A percentile compares a stretch with the other conserved stretches of the same genome.
Conservation (phyloP, 2,888 invertebrate genomes). For the Busseola fusca region DNA sequence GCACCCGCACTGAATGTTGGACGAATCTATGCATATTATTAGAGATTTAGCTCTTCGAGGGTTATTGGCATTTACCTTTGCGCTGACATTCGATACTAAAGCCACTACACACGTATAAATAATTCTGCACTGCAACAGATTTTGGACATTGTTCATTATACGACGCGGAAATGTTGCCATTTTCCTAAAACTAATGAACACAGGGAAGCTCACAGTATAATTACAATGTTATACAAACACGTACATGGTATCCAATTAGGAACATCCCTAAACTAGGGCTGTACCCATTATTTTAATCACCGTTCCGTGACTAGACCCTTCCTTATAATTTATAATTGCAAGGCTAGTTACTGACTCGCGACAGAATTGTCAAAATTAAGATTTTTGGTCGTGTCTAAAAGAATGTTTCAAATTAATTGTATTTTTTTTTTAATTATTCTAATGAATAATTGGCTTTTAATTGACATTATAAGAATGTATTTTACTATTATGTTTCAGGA, state of each 20-base stretch:
- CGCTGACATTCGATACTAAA: too few relatives aligned
- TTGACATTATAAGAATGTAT: too few relatives aligned
- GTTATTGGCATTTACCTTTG: not conserved
- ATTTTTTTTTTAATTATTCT: not conserved
- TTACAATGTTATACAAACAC: conserved; percentile 62
- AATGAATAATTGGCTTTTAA: not conserved
- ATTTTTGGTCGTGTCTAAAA: not conserved
- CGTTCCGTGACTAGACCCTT: conserved; percentile 68
- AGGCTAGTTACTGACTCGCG: conserved; percentile 38
- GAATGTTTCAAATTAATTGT: not conserved
- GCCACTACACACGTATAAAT: not conserved
- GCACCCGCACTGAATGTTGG: not conserved
- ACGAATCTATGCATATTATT: not conserved
- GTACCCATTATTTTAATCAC: conserved; percentile 71
- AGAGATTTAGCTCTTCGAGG: not conserved
- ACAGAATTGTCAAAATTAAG: not conserved
- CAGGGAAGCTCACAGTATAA: conserved; percentile 44
- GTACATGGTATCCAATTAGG: conserved; percentile 65
- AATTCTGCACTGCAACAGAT: conserved; percentile 3
- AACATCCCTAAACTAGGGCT: conserved; percentile 66
- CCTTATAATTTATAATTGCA: conserved; percentile 69
- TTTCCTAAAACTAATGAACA: conserved; percentile 58
- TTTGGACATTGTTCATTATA: not conserved
- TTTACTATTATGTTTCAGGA: not conserved
- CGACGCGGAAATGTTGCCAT: conserved; percentile 15